phyloP scores from a whole-genome alignment of 2,888 invertebrate species.

The Eilema griseolum region DNA sequence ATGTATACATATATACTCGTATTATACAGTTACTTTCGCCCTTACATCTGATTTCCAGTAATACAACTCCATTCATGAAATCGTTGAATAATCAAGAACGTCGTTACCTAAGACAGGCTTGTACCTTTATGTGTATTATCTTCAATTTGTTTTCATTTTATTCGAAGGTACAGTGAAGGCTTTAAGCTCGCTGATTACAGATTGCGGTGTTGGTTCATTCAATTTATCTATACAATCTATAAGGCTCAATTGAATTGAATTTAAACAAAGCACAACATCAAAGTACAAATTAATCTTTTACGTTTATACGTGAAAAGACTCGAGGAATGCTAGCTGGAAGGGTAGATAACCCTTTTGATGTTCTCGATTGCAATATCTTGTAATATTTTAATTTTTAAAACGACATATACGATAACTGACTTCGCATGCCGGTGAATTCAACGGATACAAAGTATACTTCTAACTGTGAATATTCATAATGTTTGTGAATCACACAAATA shows the following conservation, averaged over 20 bases:
- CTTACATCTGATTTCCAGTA: constrained; percentile 48
- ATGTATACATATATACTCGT: constrained; percentile 40
- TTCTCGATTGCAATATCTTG: not conserved
- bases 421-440: too few relatives aligned
- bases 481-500: too few relatives aligned
- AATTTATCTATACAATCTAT: constrained; percentile 4
- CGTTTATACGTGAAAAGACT: not conserved
- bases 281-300: not conserved
- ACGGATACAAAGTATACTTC: too few relatives aligned
- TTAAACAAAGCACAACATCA: not conserved
- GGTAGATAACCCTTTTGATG: not conserved
- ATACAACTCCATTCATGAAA: constrained; percentile 55
- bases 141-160: not conserved
- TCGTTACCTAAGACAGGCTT: constrained; percentile 31
- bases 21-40: constrained; percentile 41
- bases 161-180: not conserved
- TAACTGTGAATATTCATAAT: too few relatives aligned
- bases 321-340: not conserved
- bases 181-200: not conserved
- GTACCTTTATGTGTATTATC: constrained; percentile 6
- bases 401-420: too few relatives aligned
- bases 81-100: constrained; percentile 47
- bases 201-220: not conserved
- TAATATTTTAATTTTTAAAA: too few relatives aligned
- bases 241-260: constrained; percentile 1